phyloP scores from a whole-genome alignment of 2,888 invertebrate genomes.

The Heliconius sara region DNA sequence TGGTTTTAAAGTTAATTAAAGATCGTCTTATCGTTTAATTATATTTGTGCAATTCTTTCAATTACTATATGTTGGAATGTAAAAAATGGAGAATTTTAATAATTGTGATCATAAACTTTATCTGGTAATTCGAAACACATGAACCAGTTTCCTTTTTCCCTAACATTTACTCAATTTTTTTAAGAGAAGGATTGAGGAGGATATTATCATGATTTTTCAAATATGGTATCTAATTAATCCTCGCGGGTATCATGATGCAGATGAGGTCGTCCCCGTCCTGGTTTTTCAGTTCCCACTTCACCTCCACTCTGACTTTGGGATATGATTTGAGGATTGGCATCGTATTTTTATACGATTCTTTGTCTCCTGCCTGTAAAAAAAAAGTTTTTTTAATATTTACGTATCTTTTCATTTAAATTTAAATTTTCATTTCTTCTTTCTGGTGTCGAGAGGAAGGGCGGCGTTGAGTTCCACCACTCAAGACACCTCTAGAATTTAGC shows the following conservation, averaged over 20 bases:
- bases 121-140: neutral
- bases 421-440: no score
- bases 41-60: neutral
- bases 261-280: constrained; percentile 85
- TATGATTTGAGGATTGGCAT: constrained; percentile 87
- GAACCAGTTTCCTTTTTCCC: neutral
- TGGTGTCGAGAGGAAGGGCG: no score
- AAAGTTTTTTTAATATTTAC: no score
- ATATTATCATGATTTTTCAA: neutral
- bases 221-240: constrained; percentile 71
- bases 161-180: no score
- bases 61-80: constrained; percentile 2
- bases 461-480: no score
- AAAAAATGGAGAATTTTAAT: constrained; percentile 5
- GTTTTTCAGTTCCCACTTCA: constrained; percentile 89
- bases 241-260: constrained; percentile 88
- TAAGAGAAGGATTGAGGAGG: no score
- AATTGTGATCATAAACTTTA: neutral
- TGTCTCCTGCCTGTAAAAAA: constrained; percentile 68
- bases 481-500: no score
- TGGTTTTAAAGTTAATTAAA: neutral
- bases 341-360: constrained; percentile 76
- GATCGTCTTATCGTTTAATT: no score
- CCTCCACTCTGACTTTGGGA: constrained; percentile 87
- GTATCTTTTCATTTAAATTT: no score